phyloP scores from a whole-genome alignment of 2,888 invertebrate genomes.

The Acronicta aceris region DNA sequence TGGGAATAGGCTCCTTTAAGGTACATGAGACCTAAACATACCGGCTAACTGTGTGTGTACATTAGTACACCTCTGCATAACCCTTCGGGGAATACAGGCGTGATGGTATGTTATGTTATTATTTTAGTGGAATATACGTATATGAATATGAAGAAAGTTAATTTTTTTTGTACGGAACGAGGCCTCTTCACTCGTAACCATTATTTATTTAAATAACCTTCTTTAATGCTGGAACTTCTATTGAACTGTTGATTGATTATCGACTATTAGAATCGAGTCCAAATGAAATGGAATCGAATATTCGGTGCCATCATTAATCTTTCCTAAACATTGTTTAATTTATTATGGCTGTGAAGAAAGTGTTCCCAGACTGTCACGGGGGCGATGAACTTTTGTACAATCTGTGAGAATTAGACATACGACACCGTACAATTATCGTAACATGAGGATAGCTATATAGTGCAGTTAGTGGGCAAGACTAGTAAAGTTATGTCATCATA shows the following conservation, averaged over 20 bases:
- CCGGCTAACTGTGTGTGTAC: too few relatives aligned
- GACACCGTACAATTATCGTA: constrained; percentile 41
- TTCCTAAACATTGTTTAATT: constrained; percentile 64
- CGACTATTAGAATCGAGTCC: constrained; percentile 67
- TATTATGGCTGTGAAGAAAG: constrained; percentile 53
- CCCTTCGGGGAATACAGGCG: too few relatives aligned
- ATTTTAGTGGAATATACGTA: too few relatives aligned
- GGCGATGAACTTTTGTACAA: constrained; percentile 35
- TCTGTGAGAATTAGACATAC: constrained; percentile 44
- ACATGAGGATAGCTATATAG: constrained; percentile 30
- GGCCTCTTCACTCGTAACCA: constrained; percentile 6
- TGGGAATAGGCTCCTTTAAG: too few relatives aligned
- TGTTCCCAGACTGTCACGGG: constrained; percentile 51
- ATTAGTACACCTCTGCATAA: too few relatives aligned
- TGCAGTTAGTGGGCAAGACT: constrained; percentile 12
- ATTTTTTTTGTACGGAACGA: constrained; percentile 34
- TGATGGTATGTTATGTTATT: too few relatives aligned
- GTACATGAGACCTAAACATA: too few relatives aligned
- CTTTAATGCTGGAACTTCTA: constrained; percentile 52
- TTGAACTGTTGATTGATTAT: constrained; percentile 72
- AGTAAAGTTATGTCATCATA: constrained; percentile 24
- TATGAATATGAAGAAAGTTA: too few relatives aligned
- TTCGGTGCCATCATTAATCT: constrained; percentile 72
- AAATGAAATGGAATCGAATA: constrained; percentile 67
- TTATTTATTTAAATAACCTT: constrained; percentile 55